Evolutionary conservation across 1,140 invertebrate genomes (phyloP), one percentile per base, ranked within the genome.

Genomic region (Drosophila virilis): DNA sequence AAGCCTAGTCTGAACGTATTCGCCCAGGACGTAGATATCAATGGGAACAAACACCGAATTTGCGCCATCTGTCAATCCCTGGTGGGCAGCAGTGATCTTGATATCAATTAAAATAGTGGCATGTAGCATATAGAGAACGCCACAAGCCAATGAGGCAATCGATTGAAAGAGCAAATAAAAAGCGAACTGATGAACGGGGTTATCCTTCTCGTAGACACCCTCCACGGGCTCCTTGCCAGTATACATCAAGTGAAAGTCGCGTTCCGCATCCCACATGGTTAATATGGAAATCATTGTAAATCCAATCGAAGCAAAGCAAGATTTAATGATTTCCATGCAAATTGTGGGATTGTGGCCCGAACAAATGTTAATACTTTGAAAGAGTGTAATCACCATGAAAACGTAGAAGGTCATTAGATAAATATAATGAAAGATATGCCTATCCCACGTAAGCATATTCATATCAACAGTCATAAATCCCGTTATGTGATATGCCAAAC

Each of bases 311-410:
- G 33, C 51, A 7, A 37, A 6, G 15, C 13, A 37, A 8, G 51
- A 10, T 5, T 54, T 54, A 3, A 15, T 12, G 8, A 54, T 35
- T 10, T 54, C 51, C 32, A 54, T 17, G 13, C 2, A 0, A 13
- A 54, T 17, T 8, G 4, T 15, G 8, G 51, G 51, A 9, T 8
- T 37, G 13, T 37, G 33, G 1, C 51, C 51, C 13, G 51, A 37
- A 32, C 51, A 54, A 13, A 54, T 38, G 12, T 37, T 37, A 33
- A 54, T 37, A 33, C 51, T 54, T 13, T 54, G 51, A 33, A 54
- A 35, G 13, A 54, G 13, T 8, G 51, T 54, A 33, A 17, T 17
- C 51, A 54, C 13, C 51, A 54, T 35, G 33, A 54, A 54, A 8
- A 37, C 33, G 33, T 54, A 54, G 6, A 37, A 54, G 4, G 33